Conservation (phyloP, 2,888 invertebrate species). For the Oxyteleia sp. region DNA sequence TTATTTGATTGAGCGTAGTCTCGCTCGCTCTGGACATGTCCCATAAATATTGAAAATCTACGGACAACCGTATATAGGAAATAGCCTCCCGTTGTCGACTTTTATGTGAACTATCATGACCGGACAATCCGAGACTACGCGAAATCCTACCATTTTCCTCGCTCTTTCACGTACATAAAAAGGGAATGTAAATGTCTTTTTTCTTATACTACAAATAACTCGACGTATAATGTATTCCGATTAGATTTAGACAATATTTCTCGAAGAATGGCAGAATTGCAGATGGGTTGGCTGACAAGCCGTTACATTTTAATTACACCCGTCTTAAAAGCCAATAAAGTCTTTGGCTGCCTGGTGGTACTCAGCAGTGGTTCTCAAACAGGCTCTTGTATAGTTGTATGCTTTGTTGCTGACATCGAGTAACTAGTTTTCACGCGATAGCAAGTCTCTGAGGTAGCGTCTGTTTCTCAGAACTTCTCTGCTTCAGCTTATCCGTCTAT, state of each 20-base stretch:
- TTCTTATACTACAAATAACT: slow-evolving; percentile 39
- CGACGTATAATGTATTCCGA: slow-evolving; percentile 18
- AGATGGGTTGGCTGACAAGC: slow-evolving; percentile 80
- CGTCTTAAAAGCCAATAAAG: slow-evolving; percentile 85
- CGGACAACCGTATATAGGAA: slow-evolving; percentile 67
- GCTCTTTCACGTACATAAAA: slow-evolving; percentile 40
- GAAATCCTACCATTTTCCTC: slow-evolving; percentile 46
- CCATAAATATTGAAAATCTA: slow-evolving; percentile 80
- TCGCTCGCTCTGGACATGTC: slow-evolving; percentile 76
- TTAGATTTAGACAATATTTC: slow-evolving; percentile 20
- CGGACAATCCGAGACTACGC: slow-evolving; percentile 50
- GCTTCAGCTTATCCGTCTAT: slow-evolving; percentile 83
- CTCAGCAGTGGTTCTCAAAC: slow-evolving; percentile 78
- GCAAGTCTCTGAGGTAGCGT: slow-evolving; percentile 57
- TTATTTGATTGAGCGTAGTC: no score
- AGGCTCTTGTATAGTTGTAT: slow-evolving; percentile 31
- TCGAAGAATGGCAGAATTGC: slow-evolving; percentile 53
- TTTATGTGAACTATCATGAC: slow-evolving; percentile 73
- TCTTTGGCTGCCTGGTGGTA: slow-evolving; percentile 78
- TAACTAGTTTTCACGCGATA: slow-evolving; percentile 34
- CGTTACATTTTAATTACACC: slow-evolving; percentile 85
- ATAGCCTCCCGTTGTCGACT: slow-evolving; percentile 70
- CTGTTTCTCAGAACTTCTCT: slow-evolving; percentile 80
- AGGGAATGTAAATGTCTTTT: slow-evolving; percentile 17
- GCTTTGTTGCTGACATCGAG: slow-evolving; percentile 20